Evolutionary conservation across 2,888 invertebrate species (phyloP).

Genomic region (Nycteola revayana): DNA sequence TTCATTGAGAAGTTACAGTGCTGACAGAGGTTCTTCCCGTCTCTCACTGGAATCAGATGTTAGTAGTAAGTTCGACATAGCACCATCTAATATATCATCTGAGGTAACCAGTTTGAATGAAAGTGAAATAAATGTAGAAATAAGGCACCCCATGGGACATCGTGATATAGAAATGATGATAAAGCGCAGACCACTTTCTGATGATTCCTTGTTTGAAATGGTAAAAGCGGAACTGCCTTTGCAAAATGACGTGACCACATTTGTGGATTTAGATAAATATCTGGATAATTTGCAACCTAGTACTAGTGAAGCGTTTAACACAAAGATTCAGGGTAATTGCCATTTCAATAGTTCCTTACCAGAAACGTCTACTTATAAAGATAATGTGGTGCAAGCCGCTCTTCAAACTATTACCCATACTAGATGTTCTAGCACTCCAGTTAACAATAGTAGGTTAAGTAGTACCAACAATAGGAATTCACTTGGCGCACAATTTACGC

Average conservation of each 20-base stretch:
- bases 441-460: slow-evolving; percentile 41
- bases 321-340: slow-evolving; percentile 30
- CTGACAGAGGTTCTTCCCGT: slow-evolving; percentile 71
- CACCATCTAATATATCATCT: slow-evolving; percentile 65
- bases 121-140: slow-evolving; percentile 78
- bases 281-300: slow-evolving; percentile 84
- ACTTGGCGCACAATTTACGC: slow-evolving; percentile 39
- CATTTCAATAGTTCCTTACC: slow-evolving; percentile 39
- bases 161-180: slow-evolving; percentile 83
- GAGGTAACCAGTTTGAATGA: slow-evolving; percentile 68
- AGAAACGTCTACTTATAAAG: slow-evolving; percentile 43
- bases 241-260: slow-evolving; percentile 69
- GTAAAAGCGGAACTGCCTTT: slow-evolving; percentile 82
- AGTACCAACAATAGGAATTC: slow-evolving; percentile 18
- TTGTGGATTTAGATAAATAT: slow-evolving; percentile 86
- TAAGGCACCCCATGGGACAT: slow-evolving; percentile 67
- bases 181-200: slow-evolving; percentile 88
- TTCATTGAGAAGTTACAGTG: slow-evolving; percentile 70
- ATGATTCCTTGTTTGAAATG: slow-evolving; percentile 87
- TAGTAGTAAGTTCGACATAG: slow-evolving; percentile 74
- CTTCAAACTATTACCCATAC: slow-evolving; percentile 40
- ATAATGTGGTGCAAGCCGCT: slow-evolving; percentile 44
- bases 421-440: slow-evolving; percentile 66
- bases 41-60: slow-evolving; percentile 73
- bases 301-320: slow-evolving; percentile 38